Evolutionary conservation across 2,113 vertebrate genomes (phyloP).

Genomic region (Urocynchramus pylzowi): DNA sequence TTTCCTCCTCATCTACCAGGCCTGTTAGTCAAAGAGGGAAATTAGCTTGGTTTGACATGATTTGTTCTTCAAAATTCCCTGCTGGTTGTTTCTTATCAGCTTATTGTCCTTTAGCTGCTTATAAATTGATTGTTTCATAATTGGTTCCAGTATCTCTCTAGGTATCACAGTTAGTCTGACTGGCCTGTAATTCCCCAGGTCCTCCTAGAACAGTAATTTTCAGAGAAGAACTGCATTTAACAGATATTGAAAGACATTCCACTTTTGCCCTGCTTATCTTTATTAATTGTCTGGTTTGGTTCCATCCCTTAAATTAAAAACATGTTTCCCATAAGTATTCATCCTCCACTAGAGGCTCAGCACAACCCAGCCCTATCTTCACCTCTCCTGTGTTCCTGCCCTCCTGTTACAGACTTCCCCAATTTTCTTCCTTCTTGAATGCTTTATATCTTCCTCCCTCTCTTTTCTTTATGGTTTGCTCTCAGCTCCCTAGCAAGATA

Average conservation of each 20-base stretch:
- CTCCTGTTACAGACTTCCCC: neutral
- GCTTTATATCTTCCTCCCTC: neutral
- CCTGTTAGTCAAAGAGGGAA: neutral
- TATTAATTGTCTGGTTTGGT: slow-evolving; percentile 33
- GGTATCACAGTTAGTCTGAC: slow-evolving; percentile 13
- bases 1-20: neutral
- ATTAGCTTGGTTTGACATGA: slow-evolving; percentile 6
- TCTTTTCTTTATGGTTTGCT: neutral
- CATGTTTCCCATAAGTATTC: neutral
- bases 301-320: slow-evolving; percentile 34
- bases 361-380: neutral
- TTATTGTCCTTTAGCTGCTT: slow-evolving; percentile 31
- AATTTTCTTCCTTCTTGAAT: neutral
- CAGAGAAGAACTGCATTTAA: slow-evolving; percentile 23
- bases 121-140: slow-evolving; percentile 52
- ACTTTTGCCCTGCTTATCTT: slow-evolving; percentile 40
- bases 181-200: slow-evolving; percentile 47
- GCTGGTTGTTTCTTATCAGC: slow-evolving; percentile 39
- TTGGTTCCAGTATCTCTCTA: slow-evolving; percentile 38
- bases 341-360: neutral
- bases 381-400: neutral
- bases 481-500: neutral
- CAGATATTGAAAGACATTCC: neutral
- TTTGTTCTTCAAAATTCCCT: slow-evolving; percentile 45
- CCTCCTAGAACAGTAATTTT: slow-evolving; percentile 23